These are phyloP conservation scores for Neolamprologus fasciatus DNA, from an alignment of 2,113 vertebrate genomes.

Conservation along the genomic window DNA sequence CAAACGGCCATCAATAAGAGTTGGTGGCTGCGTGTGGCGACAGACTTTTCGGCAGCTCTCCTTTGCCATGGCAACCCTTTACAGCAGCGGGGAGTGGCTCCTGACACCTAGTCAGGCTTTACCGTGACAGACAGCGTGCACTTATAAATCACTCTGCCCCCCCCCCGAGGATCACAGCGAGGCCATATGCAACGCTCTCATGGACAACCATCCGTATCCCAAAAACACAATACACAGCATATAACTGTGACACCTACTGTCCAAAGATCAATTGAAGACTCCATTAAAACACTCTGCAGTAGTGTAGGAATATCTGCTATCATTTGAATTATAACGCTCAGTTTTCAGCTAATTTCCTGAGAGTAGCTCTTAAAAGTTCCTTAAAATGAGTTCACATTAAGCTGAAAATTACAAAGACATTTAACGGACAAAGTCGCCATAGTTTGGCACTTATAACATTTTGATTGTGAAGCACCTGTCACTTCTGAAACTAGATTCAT, in stretches of 20 bases:
- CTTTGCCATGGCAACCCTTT: conserved; percentile 22
- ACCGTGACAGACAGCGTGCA: neutral
- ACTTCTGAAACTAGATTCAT: neutral
- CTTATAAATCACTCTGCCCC: conserved; percentile 50
- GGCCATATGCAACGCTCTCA: neutral
- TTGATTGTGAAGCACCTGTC: neutral
- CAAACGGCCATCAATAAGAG: conserved; percentile 16
- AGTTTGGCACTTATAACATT: neutral
- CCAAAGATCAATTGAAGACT: rapidly evolving
- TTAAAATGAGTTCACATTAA: neutral
- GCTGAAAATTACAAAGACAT: neutral
- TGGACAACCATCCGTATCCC: neutral
- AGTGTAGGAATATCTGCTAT: neutral
- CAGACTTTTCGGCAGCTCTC: conserved; percentile 33
- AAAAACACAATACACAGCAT: neutral
- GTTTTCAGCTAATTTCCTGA: neutral
- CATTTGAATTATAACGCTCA: neutral
- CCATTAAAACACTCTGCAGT: neutral
- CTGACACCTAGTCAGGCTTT: neutral
- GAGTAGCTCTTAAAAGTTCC: neutral
- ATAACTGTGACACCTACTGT: neutral
- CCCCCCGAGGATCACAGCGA: neutral
- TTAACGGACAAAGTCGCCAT: neutral
- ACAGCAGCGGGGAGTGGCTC: conserved; percentile 68
- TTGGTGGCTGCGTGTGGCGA: neutral